Conservation (phyloP, 1,140 invertebrate genomes). For the Drosophila nigromelanica region DNA sequence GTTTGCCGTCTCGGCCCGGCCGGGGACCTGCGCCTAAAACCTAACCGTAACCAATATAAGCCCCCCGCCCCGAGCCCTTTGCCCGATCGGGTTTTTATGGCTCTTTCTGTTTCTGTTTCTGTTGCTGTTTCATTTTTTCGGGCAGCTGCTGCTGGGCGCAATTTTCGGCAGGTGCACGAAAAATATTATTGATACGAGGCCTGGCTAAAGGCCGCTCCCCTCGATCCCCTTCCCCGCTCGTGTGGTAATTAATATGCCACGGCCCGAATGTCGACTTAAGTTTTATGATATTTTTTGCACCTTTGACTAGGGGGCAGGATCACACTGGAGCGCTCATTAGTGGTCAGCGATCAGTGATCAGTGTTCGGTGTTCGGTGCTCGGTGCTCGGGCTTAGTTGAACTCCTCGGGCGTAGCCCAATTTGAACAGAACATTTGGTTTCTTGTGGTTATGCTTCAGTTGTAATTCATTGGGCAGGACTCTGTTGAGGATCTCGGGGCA, state of each 20-base stretch:
- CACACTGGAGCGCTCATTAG: conserved; percentile 62
- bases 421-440: conserved; percentile 2
- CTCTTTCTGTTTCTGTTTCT: conserved; percentile 27
- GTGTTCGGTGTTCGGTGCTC: conserved; percentile 32
- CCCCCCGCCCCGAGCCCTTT: conserved; percentile 6
- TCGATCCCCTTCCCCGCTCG: neutral
- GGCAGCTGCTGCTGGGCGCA: conserved; percentile 51
- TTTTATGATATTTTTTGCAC: conserved; percentile 72
- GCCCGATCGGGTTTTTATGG: conserved; percentile 12
- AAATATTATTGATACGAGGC: conserved; percentile 69
- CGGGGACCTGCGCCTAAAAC: conserved; percentile 1
- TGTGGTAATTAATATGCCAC: conserved; percentile 69
- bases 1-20: conserved; percentile 39
- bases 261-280: conserved; percentile 28
- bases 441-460: conserved; percentile 54
- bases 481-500: neutral
- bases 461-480: conserved; percentile 26
- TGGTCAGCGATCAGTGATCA: conserved; percentile 47
- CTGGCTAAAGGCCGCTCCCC: conserved; percentile 35
- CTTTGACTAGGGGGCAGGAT: conserved; percentile 40
- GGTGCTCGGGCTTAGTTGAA: neutral
- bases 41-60: conserved; percentile 2
- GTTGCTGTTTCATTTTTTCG: conserved; percentile 9
- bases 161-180: conserved; percentile 76
- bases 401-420: conserved; percentile 21